Base-by-base conservation (phyloP, 2,888 invertebrate species). In the Oscheius sp. region DNA sequence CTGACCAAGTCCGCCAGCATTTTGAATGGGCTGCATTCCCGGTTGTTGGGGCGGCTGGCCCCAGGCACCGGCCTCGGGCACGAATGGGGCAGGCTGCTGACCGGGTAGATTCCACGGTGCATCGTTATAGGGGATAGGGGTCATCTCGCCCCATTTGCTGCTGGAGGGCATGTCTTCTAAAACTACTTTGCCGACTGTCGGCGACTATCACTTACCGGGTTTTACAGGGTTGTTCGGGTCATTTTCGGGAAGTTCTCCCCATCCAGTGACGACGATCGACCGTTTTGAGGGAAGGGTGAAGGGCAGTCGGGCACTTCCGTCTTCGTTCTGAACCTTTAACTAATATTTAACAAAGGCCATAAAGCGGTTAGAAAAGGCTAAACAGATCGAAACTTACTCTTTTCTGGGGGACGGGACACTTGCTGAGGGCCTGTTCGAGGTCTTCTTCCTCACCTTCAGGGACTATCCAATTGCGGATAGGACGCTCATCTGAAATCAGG, bases 201-300 rank as follows among this genome's bases (percentile, higher is more conserved):
- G 13, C 23, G 1, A 21, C 21, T 7, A 9, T 5, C 46, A 16
- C 56, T 16, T 55, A 73, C 76, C 79, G 18, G 70, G 72, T 53
- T 83, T 83, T 45, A 68, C 52, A n/a, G 81, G 79, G 43, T 83
- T 82, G 76, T 83, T 83, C 29, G 83, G 81, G 63, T 83, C 83
- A 43, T 83, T 79, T 66, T 83, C 83, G 41, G 83, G 83, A 25
- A 82, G 79, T 49, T 82, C 81, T 74, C 80, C 83, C 83, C 83
- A 83, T 35, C 83, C 83, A 5, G 83, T 83, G n/a, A 78, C 79
- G 0, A 83, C 75, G 46, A 83, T 82, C 66, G 78, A 64, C 2
- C 83, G 70, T 45, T 80, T 82, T 5, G 77, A 66, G 25, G 80
- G 79, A 9, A 80, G 61, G 27, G 77, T 78, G 66, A 79, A 74